Evolutionary conservation across 1,140 invertebrate species (phyloP), one percentile per base, ranked within the genome.

Genomic region (Pseudomyrmex sp.): DNA sequence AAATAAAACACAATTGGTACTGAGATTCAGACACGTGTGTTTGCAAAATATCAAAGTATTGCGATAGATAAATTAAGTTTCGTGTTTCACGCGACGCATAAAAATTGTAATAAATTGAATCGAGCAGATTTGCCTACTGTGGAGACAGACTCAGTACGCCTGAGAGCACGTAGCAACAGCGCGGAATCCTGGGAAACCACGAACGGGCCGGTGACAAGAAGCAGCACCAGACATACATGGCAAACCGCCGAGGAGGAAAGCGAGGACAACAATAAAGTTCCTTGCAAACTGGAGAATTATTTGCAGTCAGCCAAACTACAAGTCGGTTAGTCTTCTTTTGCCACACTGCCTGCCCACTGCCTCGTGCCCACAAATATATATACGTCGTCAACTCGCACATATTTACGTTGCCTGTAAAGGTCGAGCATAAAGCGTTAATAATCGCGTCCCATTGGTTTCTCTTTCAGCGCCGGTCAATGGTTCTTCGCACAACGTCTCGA

Each of bases 141-240:
- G 82, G 95, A 96, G 93, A 94, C 90, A 88, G 95, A 95, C 93
- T 94, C 95, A 85, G 94, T 95, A 88, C 95, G 95, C 89, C 93
- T 96, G 90, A 93, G 95, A 93, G 95, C 95, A 89, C 95, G 96
- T 88, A 96, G 95, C 77, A 96, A 96, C 89, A 95, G 95, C 72
- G 93, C 94, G n/a, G 95, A 95, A 88, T 95, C 95, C 74, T 95
- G 95, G 95, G 91, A 93, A 18, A 92, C 93, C 20, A 88, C 88
- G 63, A 92, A 90, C 20, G 91, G 92, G 69, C 86, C 89, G 23
- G 88, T 86, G 66, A 66, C 59, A 61, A 85, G 89, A 48, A 84
- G 88, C 46, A 89, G 85, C 59, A 85, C 84, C 58, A 89, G 92
- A 68, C 91, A 92, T 62, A 93, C 91, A n/a, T 94, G 93, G 93